phyloP scores from a whole-genome alignment of 2,888 invertebrate species.

The Fragum fragum region DNA sequence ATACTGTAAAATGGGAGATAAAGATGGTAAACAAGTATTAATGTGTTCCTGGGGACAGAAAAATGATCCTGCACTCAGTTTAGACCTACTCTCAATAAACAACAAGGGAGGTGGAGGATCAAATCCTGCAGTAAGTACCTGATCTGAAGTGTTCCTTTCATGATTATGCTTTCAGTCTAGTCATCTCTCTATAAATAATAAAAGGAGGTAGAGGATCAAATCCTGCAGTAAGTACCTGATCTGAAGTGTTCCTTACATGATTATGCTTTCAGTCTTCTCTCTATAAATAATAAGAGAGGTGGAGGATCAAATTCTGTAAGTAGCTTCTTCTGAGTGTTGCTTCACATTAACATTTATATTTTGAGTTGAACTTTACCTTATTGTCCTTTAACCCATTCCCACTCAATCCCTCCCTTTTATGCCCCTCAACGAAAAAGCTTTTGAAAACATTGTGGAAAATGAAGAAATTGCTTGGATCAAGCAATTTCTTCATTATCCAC shows the following conservation, averaged over 20 bases:
- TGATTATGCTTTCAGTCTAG: slow-evolving; percentile 53
- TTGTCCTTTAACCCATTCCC: no score
- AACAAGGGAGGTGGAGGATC: neutral
- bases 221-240: slow-evolving; percentile 8
- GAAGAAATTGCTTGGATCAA: no score
- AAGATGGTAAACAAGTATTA: slow-evolving; percentile 83
- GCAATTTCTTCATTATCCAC: no score
- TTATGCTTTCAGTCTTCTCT: slow-evolving; percentile 49
- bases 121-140: slow-evolving; percentile 8
- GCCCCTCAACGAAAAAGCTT: no score
- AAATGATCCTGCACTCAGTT: slow-evolving; percentile 46
- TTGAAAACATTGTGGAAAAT: no score
- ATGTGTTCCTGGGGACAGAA: slow-evolving; percentile 83
- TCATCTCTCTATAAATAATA: slow-evolving; percentile 27
- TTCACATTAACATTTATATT: no score
- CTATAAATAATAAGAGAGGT: neutral
- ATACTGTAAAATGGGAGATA: slow-evolving; percentile 83
- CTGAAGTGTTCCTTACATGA: no score
- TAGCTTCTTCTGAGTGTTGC: no score
- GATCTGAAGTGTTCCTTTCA: no score
- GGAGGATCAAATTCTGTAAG: slow-evolving; percentile 11
- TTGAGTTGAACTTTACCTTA: no score
- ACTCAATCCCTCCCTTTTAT: no score
- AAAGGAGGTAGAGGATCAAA: neutral
- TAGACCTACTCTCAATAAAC: slow-evolving; percentile 44